phyloP scores from a whole-genome alignment of 2,113 vertebrate genomes.

The Prunella fulvescens region DNA sequence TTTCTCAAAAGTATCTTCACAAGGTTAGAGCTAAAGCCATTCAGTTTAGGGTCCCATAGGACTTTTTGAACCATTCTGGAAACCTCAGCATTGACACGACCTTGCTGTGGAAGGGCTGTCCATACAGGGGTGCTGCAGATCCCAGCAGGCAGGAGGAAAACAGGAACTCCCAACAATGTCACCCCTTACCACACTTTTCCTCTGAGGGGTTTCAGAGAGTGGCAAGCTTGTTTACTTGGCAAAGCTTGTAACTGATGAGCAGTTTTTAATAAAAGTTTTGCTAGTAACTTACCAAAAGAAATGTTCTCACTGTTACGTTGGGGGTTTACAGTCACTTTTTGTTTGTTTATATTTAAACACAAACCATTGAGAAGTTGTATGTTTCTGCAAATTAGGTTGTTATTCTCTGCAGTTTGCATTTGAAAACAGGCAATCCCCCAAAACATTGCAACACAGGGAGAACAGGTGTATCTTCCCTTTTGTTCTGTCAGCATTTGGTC shows the following conservation, averaged over 20 bases:
- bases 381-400: neutral
- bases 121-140: neutral
- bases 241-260: neutral
- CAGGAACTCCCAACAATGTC: neutral
- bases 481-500: neutral
- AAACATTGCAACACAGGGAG: neutral
- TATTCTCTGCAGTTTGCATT: neutral
- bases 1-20: neutral
- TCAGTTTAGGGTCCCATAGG: neutral
- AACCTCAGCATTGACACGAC: neutral
- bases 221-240: neutral
- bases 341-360: neutral
- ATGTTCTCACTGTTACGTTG: accelerated
- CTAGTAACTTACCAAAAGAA: neutral
- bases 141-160: neutral
- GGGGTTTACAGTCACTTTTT: neutral
- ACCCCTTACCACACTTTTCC: accelerated
- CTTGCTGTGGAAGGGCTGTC: neutral
- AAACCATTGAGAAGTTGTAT: neutral
- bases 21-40: neutral
- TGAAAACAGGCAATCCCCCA: neutral
- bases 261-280: neutral
- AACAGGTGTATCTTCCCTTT: neutral
- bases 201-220: neutral
- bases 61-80: neutral